phyloP scores from a whole-genome alignment of 2,113 vertebrate species.

The Nycticebus coucang region DNA sequence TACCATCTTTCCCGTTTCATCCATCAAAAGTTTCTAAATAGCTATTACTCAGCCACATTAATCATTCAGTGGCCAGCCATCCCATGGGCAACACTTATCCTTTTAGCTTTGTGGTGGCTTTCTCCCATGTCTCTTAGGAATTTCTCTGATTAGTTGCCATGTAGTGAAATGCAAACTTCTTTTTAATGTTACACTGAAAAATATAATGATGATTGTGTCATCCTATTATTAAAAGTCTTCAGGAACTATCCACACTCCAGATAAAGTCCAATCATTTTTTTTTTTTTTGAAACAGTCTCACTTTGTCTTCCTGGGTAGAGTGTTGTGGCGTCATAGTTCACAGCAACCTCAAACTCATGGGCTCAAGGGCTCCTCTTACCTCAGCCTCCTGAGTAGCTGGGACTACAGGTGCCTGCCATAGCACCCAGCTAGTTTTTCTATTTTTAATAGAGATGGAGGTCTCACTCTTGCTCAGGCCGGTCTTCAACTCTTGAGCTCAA shows the following conservation, averaged over 20 bases:
- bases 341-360: no score
- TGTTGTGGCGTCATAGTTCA: no score
- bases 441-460: no score
- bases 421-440: no score
- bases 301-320: no score
- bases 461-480: no score
- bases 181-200: constrained; percentile 6
- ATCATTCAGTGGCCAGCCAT: not conserved
- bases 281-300: no score
- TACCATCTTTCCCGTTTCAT: not conserved
- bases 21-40: not conserved
- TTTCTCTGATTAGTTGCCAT: constrained; percentile 4
- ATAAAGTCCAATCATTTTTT: not conserved
- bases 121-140: not conserved
- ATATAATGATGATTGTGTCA: not conserved
- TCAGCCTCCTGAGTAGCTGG: no score
- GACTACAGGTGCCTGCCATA: no score
- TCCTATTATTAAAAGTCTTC: not conserved
- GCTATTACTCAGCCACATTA: not conserved
- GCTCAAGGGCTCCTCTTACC: no score
- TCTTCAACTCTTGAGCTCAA: no score
- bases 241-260: not conserved
- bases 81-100: not conserved
- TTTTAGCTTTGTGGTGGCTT: not conserved
- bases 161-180: not conserved